Base-by-base conservation (phyloP, 2,888 invertebrate species). In the Parasteatoda lunata region DNA sequence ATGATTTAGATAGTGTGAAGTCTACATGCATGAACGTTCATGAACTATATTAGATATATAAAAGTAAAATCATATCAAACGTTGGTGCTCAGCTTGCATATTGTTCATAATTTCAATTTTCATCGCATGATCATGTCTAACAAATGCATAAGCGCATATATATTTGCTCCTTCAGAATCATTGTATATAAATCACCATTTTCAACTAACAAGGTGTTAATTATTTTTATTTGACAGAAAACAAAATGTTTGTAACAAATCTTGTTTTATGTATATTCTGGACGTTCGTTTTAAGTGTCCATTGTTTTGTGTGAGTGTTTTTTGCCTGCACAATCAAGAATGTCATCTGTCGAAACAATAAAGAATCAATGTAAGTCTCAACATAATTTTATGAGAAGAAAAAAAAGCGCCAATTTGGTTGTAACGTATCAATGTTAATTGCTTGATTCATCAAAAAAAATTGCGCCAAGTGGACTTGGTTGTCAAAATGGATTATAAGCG, bases 281-380 rank as follows among this genome's bases (percentile, higher is more conserved):
- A 79, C 76, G 51, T 80, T 30, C 30, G 30, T 30, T 85, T 66
- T 48, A 47, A 71, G 54, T 81, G 64, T 68, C 49, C 65, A 66
- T 80, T 85, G 51, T 45, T 78, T 86, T 72, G 59, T 81, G 77
- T 85, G 69, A 49, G 78, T 85, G 79, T 73, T 73, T 77, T 77
- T 66, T 77, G 85, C 85, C 80, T 80, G 85, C 85, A 86, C 85
- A 86, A 86, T 86, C 85, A 84, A 78, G 78, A 52, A 64, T 45
- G 72, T 65, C 45, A 75, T 70, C 51, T 47, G 15, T 64, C n/a
- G 59, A n/a, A 59, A 59, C 9, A 59, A 9, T 4, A 59, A 59
- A 59, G 9, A n/a, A 59, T 9, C 59, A 59, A 59, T 13, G n/a
- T 59, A 30, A 30, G 66, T 68, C 30, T 59, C n/a, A 59, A 7